Evolutionary conservation across 2,113 vertebrate genomes (phyloP), one percentile per base, ranked within the genome.

Genomic region (Salvelinus sp.): DNA sequence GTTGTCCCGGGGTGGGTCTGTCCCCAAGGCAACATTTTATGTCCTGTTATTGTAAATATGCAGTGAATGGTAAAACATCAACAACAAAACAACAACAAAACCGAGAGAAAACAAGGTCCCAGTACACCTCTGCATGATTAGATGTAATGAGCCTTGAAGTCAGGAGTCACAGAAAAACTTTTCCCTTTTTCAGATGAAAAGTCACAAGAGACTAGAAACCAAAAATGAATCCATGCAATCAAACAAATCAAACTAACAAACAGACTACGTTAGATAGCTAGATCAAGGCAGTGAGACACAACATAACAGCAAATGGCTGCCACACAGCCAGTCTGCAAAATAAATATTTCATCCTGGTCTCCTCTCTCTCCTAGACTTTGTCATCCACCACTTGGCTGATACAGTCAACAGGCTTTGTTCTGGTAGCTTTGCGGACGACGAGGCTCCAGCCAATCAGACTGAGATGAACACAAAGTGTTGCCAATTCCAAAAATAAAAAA

Each of bases 321-420:
- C 50, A 54, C 50, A 54, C 50, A 16, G 50, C 50, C 38, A 44
- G 38, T 44, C 2, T 2, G 38, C 9, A 23, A 66, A 27, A 50
- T 65, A 64, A 22, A 63, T 64, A 27, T 27, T 28, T 25, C 62
- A 72, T 25, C 25, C 48, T 0, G 58, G 44, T 66, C 7, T 66
- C 27, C 16, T 76, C 25, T 7, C 16, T 44, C 38, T 44, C 38
- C 72, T 73, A 68, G 64, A 12, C 13, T 73, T 20, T 73, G 33
- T 44, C 14, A 50, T 66, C 47, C 69, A 50, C 27, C 25, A 33
- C n/a, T 27, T 44, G 50, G 72, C n/a, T 70, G 70, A 50, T 54
- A n/a, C 23, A 62, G 48, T 72, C 30, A 44, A 44, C 30, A n/a
- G 20, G 66, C 69, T 76, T 79, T 83, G 76, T 83, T 76, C 77